Base-by-base conservation (phyloP, 2,888 invertebrate genomes). In the Thereva unica region DNA sequence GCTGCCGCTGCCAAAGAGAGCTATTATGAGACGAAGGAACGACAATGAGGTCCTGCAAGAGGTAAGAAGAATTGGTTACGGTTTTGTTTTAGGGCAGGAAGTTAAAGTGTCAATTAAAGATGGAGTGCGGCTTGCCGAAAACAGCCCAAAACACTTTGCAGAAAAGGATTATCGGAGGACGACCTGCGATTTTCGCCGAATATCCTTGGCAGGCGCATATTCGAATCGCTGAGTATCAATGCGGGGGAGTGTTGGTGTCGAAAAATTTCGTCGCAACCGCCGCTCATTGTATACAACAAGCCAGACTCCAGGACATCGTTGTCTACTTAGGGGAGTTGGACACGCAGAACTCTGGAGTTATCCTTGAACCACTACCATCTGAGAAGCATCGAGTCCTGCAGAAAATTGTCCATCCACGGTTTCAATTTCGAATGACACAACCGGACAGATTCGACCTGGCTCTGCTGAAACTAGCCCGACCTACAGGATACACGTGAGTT, bases 201-300 rank as follows among this genome's bases (percentile, higher is more conserved):
- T 90, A 91, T 75, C 92, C 93, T 0, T 93, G 92, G 92, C 92
- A 92, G 77, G 91, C 91, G 0, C 92, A 92, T 73, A 89, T 93
- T 69, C 86, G 92, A 75, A 91, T 92, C 72, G 87, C 88, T 0
- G 89, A 90, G 72, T 92, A 89, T 75, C 92, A 92, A 75, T 93
- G 92, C 74, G 92, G 93, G 2, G 92, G 92, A 0, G 92, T 92
- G 0, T 78, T 92, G 84, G 89, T 92, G 41, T 91, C 90, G 2
- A 84, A 86, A 1, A 85, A 85, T 78, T 89, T 83, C 75, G 89
- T 92, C 3, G 90, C 91, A 0, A 92, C 92, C 0, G 92, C 92
- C 0, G 93, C 92, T 0, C 93, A 93, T 77, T 93, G 92, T 77
- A 90, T 92, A 64, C 88, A 91, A 45, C 86, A 90, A 56, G 91